Evolutionary conservation across 2,888 invertebrate species (phyloP), one percentile per base, ranked within the genome.

Genomic region (Parasteatoda lunata): DNA sequence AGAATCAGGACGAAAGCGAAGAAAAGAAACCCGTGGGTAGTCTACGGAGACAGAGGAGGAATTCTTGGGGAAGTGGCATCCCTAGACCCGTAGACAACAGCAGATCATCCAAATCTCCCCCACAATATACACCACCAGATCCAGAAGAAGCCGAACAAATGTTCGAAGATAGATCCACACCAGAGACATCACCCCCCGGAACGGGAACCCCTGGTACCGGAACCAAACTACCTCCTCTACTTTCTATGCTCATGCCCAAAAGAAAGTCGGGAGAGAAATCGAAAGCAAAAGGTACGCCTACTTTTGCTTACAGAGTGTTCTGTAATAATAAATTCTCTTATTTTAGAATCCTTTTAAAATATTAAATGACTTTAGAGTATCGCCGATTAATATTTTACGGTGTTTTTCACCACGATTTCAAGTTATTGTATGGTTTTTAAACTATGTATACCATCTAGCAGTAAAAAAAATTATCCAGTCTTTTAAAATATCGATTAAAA

Each of bases 31-130:
- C 84, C 4, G 84, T 78, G 5, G 71, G 87, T 65, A 49, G 76
- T 11, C 64, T 80, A 8, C 54, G 80, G 11, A 71, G 73, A 45
- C 84, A 81, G 51, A 65, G 89, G 45, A 76, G 79, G 9, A 86
- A 86, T 45, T 89, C 86, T n/a, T 86, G 89, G 77, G 85, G 88
- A 3, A 88, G 88, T 30, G 89, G 89, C 5, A 89, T 89, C 51
- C 89, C 89, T 13, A 66, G 78, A 49, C 84, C 84, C 9, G 82
- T 84, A n/a, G 82, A 82, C 48, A 69, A 75, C 49, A 68, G 64
- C 64, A 77, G 82, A 45, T 73, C 81, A 13, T 81, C 78, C 13
- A 84, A 83, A 51, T 84, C 88, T 9, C 79, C 88, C 11, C 88
- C 84, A 5, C 73, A 88, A 15, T 69, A 77, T 48, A 71, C 78